Base-by-base conservation (phyloP, 2,888 invertebrate species). In the Spodoptera picta region DNA sequence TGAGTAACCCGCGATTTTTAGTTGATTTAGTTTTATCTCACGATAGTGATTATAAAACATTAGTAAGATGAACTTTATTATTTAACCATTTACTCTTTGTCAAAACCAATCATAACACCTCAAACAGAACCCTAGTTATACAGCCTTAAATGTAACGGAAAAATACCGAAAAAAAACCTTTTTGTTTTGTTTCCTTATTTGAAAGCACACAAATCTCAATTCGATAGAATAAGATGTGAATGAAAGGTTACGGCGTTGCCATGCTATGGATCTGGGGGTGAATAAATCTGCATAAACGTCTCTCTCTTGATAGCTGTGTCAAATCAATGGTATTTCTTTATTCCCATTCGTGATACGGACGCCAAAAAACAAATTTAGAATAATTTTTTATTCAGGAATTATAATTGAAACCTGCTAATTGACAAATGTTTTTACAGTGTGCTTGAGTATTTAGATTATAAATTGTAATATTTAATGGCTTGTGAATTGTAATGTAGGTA, bases 231-330 rank as follows among this genome's bases (percentile, higher is more conserved):
- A 41, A 41, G 36, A 11, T 50, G 54, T 12, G 47, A n/a, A 58
- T 60, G 44, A n/a, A 53, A 59, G 43, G 36, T 51, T 58, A 54
- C 6, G 60, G 48, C 11, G 23, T 45, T 23, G 44, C 41, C 19
- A 9, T 27, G 48, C 54, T 43, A 45, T 52, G 60, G 55, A 55
- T 73, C 48, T 53, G 72, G 79, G 83, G 86, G 83, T 85, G 86
- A 82, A 87, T 87, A 86, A 82, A 85, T 87, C 82, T 57, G 48
- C 52, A 76, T 72, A 66, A 63, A 66, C 31, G 53, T 63, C 51
- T 12, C 23, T 14, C 41, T 19, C 42, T 44, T 14, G 14, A 12
- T 41, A 14, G 45, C 48, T 51, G 48, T 24, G 53, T 45, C 36
- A 47, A 46, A 36, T 53, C 58, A 57, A n/a, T 3, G 47, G 46